These are phyloP conservation scores for Kryptolebias ocellatus DNA, from an alignment of 2,797 vertebrate species.

Conservation along the genomic window DNA sequence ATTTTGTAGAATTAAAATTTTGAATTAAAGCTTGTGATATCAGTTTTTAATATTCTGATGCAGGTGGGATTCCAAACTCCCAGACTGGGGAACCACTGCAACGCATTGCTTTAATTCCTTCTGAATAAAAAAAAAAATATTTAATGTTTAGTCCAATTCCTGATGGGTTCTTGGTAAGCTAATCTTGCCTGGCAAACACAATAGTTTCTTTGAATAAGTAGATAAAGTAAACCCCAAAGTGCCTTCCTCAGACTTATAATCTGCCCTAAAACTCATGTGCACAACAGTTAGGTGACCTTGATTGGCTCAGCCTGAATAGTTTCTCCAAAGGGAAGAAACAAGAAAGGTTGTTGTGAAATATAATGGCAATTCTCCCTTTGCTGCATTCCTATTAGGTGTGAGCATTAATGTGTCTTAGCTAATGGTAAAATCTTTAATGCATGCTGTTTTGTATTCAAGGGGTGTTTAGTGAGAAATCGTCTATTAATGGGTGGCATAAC, in stretches of 20 bases:
- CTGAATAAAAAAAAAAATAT: slow-evolving; percentile 58
- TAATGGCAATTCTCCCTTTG: neutral
- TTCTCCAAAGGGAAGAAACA: neutral
- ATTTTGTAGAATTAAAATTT: neutral
- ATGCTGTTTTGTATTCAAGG: neutral
- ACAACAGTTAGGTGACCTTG: slow-evolving; percentile 31
- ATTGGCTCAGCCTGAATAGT: slow-evolving; percentile 14
- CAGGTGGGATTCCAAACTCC: slow-evolving; percentile 21
- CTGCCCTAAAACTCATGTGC: slow-evolving; percentile 7
- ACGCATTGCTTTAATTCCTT: slow-evolving; percentile 53
- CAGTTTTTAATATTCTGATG: slow-evolving; percentile 34
- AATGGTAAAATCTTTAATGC: neutral
- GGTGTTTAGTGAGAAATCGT: neutral
- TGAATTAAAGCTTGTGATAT: slow-evolving; percentile 25
- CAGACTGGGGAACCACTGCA: slow-evolving; percentile 20
- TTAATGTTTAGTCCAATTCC: slow-evolving; percentile 48
- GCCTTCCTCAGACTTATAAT: slow-evolving; percentile 17
- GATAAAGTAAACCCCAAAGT: slow-evolving; percentile 29
- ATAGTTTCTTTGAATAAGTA: slow-evolving; percentile 28
- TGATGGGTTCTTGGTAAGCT: slow-evolving; percentile 44
- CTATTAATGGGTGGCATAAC: neutral
- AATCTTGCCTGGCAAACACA: slow-evolving; percentile 56
- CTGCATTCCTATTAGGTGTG: neutral
- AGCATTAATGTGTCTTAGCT: neutral
- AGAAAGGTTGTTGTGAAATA: neutral